phyloP scores from a whole-genome alignment of 2,888 invertebrate genomes.

The Drosophila cognata region DNA sequence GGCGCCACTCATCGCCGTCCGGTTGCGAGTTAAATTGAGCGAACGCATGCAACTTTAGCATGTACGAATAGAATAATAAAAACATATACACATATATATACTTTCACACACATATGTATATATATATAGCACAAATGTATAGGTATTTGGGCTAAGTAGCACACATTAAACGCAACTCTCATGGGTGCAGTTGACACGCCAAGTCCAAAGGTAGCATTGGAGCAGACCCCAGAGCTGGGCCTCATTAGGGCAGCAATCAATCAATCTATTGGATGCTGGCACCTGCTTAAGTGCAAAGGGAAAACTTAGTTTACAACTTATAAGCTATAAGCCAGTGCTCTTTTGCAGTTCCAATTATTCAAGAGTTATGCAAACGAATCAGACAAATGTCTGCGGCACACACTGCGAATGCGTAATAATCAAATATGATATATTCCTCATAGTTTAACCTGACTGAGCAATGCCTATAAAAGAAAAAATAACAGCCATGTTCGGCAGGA shows the following conservation, averaged over 20 bases:
- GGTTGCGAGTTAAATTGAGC: conserved; percentile 62
- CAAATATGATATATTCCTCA: not conserved
- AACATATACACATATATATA: conserved; percentile 26
- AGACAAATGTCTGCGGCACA: not conserved
- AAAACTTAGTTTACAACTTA: conserved; percentile 26
- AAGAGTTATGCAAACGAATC: not conserved
- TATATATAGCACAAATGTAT: conserved; percentile 18
- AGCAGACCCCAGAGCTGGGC: not conserved
- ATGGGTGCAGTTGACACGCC: conserved; percentile 58
- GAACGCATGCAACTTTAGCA: conserved; percentile 67
- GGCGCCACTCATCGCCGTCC: conserved; percentile 41
- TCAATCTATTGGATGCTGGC: conserved; percentile 3
- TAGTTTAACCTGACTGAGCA: not conserved
- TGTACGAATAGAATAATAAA: conserved; percentile 50
- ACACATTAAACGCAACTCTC: conserved; percentile 43
- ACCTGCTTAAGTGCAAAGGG: conserved; percentile 21
- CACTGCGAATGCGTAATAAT: not conserved
- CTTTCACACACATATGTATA: not conserved
- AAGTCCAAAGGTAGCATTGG: conserved; percentile 24
- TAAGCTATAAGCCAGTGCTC: not conserved
- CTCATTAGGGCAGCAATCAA: conserved; percentile 31
- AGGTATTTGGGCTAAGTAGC: conserved; percentile 40
- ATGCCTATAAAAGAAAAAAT: too few relatives aligned
- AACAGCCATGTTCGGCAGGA: not conserved
- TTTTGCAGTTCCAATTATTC: not conserved